phyloP scores from a whole-genome alignment of 1,140 invertebrate genomes.

The Tyrophagus putrescentiae region DNA sequence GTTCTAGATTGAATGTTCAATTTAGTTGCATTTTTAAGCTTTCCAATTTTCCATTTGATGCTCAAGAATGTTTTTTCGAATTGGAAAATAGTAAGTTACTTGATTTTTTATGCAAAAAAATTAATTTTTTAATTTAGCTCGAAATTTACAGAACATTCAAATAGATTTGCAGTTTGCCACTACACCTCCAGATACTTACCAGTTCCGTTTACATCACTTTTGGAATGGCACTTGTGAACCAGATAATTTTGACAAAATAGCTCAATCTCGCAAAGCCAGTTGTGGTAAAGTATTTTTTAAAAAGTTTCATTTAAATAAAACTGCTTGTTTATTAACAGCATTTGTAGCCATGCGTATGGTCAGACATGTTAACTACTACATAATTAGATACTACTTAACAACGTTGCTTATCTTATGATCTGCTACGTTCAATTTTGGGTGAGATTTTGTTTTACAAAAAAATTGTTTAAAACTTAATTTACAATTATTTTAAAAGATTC shows the following conservation, averaged over 20 bases:
- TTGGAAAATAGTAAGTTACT: conserved; percentile 26
- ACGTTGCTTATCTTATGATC: conserved; percentile 25
- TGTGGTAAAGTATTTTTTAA: not conserved
- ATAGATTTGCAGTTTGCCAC: not conserved
- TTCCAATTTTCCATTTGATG: conserved; percentile 26
- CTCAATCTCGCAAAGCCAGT: too few relatives aligned
- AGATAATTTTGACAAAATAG: too few relatives aligned
- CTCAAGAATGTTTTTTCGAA: conserved; percentile 25
- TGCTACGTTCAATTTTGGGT: conserved; percentile 26
- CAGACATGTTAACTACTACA: conserved; percentile 24
- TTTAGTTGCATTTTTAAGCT: too few relatives aligned
- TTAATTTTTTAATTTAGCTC: conserved; percentile 6
- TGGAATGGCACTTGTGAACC: conserved; percentile 5
- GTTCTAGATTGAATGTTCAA: too few relatives aligned
- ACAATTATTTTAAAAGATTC: too few relatives aligned
- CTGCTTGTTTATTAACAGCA: conserved; percentile 23
- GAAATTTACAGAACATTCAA: not conserved
- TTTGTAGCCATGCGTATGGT: conserved; percentile 20
- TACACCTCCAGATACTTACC: not conserved
- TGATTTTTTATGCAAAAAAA: not conserved
- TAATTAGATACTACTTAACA: conserved; percentile 26
- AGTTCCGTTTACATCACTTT: not conserved
- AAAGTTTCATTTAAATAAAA: conserved; percentile 1
- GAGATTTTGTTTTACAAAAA: too few relatives aligned
- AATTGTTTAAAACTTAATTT: too few relatives aligned